A percentile compares a stretch with the other conserved stretches of the same genome.
These are phyloP conservation scores for Lagorchestes hirsutus DNA, from an alignment of 2,797 vertebrate species.

Conservation along the genomic window DNA sequence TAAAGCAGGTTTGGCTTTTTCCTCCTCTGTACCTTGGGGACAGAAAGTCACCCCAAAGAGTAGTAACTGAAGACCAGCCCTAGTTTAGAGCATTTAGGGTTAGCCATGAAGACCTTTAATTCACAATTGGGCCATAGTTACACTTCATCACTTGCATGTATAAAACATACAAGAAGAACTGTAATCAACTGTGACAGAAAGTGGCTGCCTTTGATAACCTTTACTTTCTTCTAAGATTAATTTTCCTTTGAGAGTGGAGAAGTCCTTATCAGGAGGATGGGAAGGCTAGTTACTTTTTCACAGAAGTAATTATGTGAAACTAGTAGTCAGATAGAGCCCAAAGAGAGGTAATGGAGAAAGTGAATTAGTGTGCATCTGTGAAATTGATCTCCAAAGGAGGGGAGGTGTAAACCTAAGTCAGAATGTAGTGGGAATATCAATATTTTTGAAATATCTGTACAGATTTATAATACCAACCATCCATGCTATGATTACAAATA, in stretches of 20 bases:
- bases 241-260: constrained; percentile 26
- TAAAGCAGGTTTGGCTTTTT: constrained; percentile 18
- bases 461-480: constrained; percentile 13
- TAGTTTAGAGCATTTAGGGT: constrained; percentile 20
- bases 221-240: constrained; percentile 30
- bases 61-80: neutral
- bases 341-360: neutral
- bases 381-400: constrained; percentile 7
- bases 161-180: neutral
- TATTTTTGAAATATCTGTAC: constrained; percentile 1
- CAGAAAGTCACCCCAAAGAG: constrained; percentile 15
- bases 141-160: constrained; percentile 10
- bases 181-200: constrained; percentile 9
- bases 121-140: neutral
- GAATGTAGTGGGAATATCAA: constrained; percentile 13
- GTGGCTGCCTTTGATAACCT: neutral
- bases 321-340: neutral
- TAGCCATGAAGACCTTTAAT: neutral
- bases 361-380: constrained; percentile 4
- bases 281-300: constrained; percentile 42
- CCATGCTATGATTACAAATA: constrained; percentile 9
- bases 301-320: constrained; percentile 14
- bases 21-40: constrained; percentile 24
- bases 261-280: neutral
- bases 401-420: constrained; percentile 9